These are phyloP conservation scores for Trichomalopsis sarcophagae DNA, from an alignment of 1,140 invertebrate genomes.

Conservation along the genomic window DNA sequence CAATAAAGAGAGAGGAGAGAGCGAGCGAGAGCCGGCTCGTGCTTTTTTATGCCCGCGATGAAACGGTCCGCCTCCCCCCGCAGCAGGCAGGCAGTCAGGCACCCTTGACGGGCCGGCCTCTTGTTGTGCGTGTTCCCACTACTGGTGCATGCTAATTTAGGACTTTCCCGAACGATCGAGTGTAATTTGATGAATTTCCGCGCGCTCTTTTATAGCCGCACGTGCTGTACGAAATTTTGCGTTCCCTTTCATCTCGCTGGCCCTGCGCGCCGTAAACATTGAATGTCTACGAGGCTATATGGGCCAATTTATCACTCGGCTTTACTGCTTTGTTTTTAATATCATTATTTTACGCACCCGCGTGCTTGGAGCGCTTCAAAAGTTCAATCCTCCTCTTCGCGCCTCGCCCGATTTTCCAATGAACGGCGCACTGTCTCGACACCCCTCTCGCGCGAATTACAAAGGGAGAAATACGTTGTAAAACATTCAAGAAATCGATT, in stretches of 20 bases:
- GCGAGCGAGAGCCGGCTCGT: not conserved
- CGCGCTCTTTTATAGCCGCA: not conserved
- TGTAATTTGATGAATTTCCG: constrained; percentile 15
- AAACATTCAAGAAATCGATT: no score
- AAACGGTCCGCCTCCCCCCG: not conserved
- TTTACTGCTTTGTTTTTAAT: no score
- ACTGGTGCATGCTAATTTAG: constrained; percentile 14
- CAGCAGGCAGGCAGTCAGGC: not conserved
- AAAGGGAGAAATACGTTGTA: no score
- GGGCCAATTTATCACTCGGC: not conserved
- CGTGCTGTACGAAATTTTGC: not conserved
- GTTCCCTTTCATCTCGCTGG: constrained; percentile 10
- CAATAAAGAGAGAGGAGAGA: not conserved
- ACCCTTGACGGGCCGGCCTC: not conserved
- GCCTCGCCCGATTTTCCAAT: no score
- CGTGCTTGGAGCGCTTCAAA: no score
- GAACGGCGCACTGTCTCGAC: no score
- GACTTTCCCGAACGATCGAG: constrained; percentile 13
- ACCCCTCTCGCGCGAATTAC: no score
- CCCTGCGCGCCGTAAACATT: not conserved
- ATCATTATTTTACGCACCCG: no score
- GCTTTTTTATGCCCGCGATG: constrained; percentile 9
- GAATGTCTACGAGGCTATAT: not conserved
- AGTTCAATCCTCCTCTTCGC: no score
- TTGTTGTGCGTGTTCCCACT: constrained; percentile 6